A percentile compares a stretch with the other conserved stretches of the same genome.
phyloP scores from a whole-genome alignment of 2,797 vertebrate genomes.

The Strix occidentalis region DNA sequence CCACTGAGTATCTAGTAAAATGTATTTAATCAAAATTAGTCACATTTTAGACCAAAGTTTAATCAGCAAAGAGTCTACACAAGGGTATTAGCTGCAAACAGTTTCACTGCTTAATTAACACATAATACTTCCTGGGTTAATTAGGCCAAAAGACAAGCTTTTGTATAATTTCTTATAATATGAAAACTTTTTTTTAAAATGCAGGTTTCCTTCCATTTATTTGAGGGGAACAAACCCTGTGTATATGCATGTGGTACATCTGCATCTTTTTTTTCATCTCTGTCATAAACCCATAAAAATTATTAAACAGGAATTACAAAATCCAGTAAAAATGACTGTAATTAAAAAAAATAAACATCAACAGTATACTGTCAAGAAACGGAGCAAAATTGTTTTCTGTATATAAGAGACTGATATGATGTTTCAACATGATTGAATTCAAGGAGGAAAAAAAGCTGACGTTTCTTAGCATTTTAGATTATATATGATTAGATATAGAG shows the following conservation, averaged over 20 bases:
- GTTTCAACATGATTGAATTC: neutral
- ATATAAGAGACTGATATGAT: neutral
- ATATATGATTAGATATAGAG: neutral
- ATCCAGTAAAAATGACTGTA: neutral
- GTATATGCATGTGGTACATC: neutral
- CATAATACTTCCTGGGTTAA: neutral
- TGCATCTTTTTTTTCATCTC: neutral
- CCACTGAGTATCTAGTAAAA: neutral
- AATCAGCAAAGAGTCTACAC: neutral
- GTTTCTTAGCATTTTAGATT: neutral
- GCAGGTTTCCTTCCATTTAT: neutral
- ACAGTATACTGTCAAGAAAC: neutral
- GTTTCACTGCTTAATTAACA: neutral
- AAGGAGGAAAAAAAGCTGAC: neutral
- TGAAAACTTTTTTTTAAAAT: neutral
- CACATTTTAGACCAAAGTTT: neutral
- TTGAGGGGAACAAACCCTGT: neutral
- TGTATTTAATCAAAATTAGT: neutral
- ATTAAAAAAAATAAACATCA: neutral
- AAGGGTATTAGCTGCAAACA: neutral
- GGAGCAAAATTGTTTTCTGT: neutral
- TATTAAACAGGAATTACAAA: neutral
- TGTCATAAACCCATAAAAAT: neutral
- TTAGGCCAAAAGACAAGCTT: neutral
- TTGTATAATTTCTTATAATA: neutral